Conservation (phyloP, 1,140 invertebrate species). For the Orchesella cincta region DNA sequence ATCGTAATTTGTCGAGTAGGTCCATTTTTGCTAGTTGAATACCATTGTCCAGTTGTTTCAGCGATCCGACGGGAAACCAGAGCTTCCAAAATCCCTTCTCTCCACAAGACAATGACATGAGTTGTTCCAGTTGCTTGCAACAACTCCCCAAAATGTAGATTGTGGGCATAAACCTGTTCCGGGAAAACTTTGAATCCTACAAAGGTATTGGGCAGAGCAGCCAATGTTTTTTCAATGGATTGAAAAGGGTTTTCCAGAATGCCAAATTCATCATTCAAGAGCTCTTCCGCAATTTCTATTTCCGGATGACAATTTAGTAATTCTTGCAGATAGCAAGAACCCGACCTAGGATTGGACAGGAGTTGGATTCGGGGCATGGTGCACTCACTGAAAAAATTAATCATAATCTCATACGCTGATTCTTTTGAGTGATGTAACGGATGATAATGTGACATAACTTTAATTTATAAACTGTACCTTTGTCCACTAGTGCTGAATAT, state of each 20-base stretch:
- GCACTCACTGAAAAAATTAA: too few species aligned
- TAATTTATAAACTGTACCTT: too few species aligned
- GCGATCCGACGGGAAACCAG: conserved; percentile 30
- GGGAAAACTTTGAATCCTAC: conserved; percentile 41
- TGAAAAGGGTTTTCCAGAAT: background rate
- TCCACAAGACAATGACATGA: conserved; percentile 34
- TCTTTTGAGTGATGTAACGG: too few species aligned
- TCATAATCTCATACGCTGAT: too few species aligned
- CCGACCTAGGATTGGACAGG: conserved; percentile 35
- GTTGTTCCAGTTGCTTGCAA: conserved; percentile 14
- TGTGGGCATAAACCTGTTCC: conserved; percentile 25
- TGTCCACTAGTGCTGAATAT: too few species aligned
- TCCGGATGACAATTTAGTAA: conserved; percentile 31
- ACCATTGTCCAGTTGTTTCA: conserved; percentile 26
- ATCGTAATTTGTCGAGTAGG: background rate
- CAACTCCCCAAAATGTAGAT: conserved; percentile 10
- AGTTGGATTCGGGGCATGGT: conserved; percentile 34
- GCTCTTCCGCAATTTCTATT: conserved; percentile 15
- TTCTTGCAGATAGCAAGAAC: conserved; percentile 27
- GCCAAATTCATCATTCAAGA: conserved; percentile 30
- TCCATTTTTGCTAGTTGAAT: background rate
- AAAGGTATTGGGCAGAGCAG: background rate
- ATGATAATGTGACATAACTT: too few species aligned
- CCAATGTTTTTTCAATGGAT: background rate
- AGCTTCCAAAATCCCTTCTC: conserved; percentile 31